phyloP scores from a whole-genome alignment of 2,888 invertebrate genomes.

The Venustoraphidia nigricollis region DNA sequence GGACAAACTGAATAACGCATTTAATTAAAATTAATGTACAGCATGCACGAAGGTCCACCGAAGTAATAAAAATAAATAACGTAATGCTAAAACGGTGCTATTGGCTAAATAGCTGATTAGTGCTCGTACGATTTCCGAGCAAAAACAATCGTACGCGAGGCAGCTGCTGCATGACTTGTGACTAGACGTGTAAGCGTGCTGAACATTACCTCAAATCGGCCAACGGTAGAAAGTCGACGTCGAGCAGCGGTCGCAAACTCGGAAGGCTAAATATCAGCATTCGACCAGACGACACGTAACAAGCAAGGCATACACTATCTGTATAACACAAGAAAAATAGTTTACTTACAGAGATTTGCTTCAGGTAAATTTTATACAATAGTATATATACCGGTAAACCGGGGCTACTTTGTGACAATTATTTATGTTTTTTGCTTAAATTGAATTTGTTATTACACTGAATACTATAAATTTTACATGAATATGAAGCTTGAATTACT shows the following conservation, averaged over 20 bases:
- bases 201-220: constrained; percentile 74
- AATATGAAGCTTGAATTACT: too few relatives aligned
- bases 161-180: constrained; percentile 16
- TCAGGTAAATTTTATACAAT: too few relatives aligned
- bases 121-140: not conserved
- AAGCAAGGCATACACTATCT: constrained; percentile 90
- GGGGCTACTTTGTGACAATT: too few relatives aligned
- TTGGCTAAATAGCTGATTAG: not conserved
- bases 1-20: too few relatives aligned
- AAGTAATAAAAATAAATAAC: not conserved
- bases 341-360: too few relatives aligned
- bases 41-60: not conserved
- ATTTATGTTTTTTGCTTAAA: too few relatives aligned
- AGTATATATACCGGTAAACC: too few relatives aligned
- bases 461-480: too few relatives aligned
- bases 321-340: constrained; percentile 18
- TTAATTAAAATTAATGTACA: not conserved
- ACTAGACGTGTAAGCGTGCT: constrained; percentile 24
- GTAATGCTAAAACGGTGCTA: not conserved
- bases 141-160: not conserved
- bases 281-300: constrained; percentile 90
- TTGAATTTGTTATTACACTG: too few relatives aligned
- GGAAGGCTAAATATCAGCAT: constrained; percentile 90
- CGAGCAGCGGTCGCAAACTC: constrained; percentile 80
- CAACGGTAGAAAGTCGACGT: constrained; percentile 87